These are phyloP conservation scores for Pseudolaguvia tuberculata DNA, from an alignment of 2,113 vertebrate genomes.

Conservation along the genomic window DNA sequence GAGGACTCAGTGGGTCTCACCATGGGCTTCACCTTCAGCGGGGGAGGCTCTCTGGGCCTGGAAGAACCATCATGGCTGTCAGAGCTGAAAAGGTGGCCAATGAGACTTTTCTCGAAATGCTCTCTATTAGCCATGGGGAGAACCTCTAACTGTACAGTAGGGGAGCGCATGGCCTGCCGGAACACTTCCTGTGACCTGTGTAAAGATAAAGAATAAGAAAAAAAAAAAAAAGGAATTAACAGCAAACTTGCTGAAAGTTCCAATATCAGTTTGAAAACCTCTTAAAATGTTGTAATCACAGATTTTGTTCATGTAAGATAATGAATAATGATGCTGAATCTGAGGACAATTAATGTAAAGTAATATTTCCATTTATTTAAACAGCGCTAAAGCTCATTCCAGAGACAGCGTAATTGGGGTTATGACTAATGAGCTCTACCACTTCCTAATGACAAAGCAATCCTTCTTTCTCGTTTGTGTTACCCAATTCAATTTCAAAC, in stretches of 20 bases:
- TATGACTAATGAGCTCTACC: conserved; percentile 48
- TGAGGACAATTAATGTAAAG: conserved; percentile 38
- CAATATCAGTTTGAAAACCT: conserved; percentile 4
- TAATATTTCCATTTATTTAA: conserved; percentile 42
- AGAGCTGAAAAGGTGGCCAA: conserved; percentile 72
- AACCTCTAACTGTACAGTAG: conserved; percentile 74
- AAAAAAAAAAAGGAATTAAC: conserved; percentile 2
- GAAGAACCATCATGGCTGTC: conserved; percentile 61
- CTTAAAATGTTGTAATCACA: conserved; percentile 32
- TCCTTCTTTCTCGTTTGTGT: conserved; percentile 48
- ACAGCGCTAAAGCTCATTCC: conserved; percentile 42
- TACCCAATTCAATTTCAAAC: conserved; percentile 49
- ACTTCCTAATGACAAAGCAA: conserved; percentile 48
- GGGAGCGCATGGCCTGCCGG: conserved; percentile 86
- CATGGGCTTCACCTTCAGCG: conserved; percentile 71
- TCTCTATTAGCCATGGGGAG: conserved; percentile 79
- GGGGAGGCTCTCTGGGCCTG: conserved; percentile 72
- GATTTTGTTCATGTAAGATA: conserved; percentile 18
- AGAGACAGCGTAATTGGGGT: conserved; percentile 47
- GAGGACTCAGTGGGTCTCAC: conserved; percentile 63
- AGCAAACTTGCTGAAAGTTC: neutral
- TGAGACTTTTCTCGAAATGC: conserved; percentile 83
- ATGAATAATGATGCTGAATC: conserved; percentile 42
- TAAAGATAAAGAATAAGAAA: neutral
- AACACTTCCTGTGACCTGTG: conserved; percentile 91